Base-by-base conservation (phyloP, 2,888 invertebrate genomes). In the Micropterix aruncella region DNA sequence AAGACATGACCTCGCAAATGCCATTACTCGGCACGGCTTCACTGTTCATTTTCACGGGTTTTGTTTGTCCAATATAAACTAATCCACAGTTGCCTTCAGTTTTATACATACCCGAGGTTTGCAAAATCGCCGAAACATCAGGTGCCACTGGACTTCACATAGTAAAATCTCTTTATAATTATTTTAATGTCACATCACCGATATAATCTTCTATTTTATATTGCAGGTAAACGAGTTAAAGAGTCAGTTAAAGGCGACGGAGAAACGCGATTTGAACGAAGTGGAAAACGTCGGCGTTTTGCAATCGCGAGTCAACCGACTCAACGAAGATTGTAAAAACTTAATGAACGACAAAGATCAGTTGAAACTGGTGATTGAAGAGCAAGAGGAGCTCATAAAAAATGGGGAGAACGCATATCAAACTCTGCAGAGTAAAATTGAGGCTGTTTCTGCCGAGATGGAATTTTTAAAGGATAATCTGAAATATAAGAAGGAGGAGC, bases 381-480 rank as follows among this genome's bases (percentile, higher is more conserved):
- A 45, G 19, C 42, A 47, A 14, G 50, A 50, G 18, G 36, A 42
- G 3, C 2, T 44, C 1, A 43, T 41, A 17, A 44, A 49, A 19
- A 16, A 46, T 5, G 40, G 45, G 3, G 45, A 36, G 18, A 43
- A 40, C 14, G 42, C 47, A 18, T 14, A 47, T 3, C 48, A 46
- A 41, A 38, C 42, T 12, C 38, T 51, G 16, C 45, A 48, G 19
- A 48, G 48, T 37, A 41, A 46, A 38, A 40, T 46, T 3, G 38
- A 38, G 15, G 37, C 43, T 7, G 36, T 49, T 9, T 44, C 46
- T 17, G 49, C 49, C 37, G 41, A 46, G 38, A 40, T 46, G 2
- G 44, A 49, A 37, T 48, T 48, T 40, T 18, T 49, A 17, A 47
- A 48, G 19, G 45, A 48, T 19, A 51, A 51, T 44, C 38, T 51